Evolutionary conservation across 2,888 invertebrate genomes (phyloP).

Genomic region (Apamea anceps): DNA sequence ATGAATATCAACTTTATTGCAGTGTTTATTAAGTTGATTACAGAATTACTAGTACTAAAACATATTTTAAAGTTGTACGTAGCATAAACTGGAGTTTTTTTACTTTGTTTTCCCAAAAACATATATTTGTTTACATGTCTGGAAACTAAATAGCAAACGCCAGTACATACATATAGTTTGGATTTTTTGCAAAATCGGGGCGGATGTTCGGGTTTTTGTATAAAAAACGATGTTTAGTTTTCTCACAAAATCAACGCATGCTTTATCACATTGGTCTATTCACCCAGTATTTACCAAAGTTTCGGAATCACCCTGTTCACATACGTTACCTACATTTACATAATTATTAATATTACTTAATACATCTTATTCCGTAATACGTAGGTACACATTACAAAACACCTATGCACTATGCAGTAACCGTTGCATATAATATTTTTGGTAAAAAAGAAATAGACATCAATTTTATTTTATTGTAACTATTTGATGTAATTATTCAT

Average conservation of each 20-base stretch:
- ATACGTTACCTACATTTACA: neutral
- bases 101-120: no score
- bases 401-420: neutral
- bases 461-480: neutral
- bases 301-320: neutral
- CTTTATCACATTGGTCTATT: neutral
- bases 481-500: slow-evolving; percentile 24
- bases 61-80: neutral
- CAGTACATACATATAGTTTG: neutral
- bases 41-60: neutral
- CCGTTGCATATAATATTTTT: neutral
- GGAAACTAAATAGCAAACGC: no score
- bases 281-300: neutral
- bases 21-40: neutral
- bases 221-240: neutral
- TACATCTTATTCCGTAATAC: neutral
- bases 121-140: no score
- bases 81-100: neutral
- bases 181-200: neutral
- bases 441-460: neutral
- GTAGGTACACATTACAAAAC: neutral
- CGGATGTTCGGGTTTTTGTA: neutral
- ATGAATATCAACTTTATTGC: neutral
- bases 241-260: neutral
- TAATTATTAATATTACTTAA: neutral